These are phyloP conservation scores for Nasonovia ribisnigri DNA, from an alignment of 2,888 invertebrate species.

Conservation along the genomic window DNA sequence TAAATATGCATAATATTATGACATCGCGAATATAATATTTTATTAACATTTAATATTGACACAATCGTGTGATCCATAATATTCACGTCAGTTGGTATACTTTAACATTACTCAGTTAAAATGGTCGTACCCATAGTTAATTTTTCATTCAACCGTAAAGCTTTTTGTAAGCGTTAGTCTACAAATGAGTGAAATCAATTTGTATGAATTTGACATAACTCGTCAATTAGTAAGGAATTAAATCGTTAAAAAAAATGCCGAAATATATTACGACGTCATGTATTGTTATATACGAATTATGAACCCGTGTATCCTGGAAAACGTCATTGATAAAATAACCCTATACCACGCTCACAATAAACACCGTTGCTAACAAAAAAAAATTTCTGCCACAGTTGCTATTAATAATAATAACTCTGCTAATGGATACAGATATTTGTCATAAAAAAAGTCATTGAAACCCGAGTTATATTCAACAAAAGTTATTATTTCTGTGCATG, in stretches of 20 bases:
- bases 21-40: neutral
- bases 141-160: neutral
- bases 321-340: neutral
- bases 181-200: neutral
- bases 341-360: neutral
- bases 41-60: neutral
- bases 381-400: neutral
- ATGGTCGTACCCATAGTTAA: neutral
- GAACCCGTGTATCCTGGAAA: neutral
- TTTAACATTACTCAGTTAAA: neutral
- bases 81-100: neutral
- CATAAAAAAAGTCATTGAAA: neutral
- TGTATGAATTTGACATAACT: neutral
- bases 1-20: neutral
- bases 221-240: neutral
- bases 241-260: neutral
- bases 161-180: neutral
- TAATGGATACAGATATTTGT: neutral
- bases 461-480: neutral
- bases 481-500: neutral
- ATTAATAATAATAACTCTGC: neutral
- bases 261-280: neutral
- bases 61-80: neutral
- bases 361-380: neutral
- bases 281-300: neutral